These are phyloP conservation scores for Dendrolimus pini DNA, from an alignment of 2,888 invertebrate species.

Conservation along the genomic window DNA sequence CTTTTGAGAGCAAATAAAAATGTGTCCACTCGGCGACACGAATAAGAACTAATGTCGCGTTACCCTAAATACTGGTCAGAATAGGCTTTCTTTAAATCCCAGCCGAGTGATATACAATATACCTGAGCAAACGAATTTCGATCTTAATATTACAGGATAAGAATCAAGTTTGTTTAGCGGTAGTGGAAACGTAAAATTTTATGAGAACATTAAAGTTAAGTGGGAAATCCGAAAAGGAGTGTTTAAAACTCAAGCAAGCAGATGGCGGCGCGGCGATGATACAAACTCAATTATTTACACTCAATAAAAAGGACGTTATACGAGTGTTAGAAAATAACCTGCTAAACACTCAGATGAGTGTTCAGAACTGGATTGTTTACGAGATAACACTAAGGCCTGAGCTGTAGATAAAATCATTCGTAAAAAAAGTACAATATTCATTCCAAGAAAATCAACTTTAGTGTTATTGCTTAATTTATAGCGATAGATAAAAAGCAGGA, in stretches of 20 bases:
- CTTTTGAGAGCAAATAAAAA: constrained; percentile 29
- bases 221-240: constrained; percentile 73
- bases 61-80: constrained; percentile 32
- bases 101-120: constrained; percentile 48
- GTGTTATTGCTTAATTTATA: neutral
- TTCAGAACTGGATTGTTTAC: constrained; percentile 31
- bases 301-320: constrained; percentile 74
- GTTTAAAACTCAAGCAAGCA: constrained; percentile 56
- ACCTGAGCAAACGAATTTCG: constrained; percentile 25
- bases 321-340: constrained; percentile 66
- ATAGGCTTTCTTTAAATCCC: constrained; percentile 50
- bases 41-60: constrained; percentile 42
- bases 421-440: constrained; percentile 3
- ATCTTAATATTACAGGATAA: constrained; percentile 29
- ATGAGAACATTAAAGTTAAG: constrained; percentile 71
- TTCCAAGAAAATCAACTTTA: neutral
- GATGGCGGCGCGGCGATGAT: constrained; percentile 66
- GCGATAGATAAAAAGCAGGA: neutral
- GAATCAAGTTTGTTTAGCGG: constrained; percentile 30
- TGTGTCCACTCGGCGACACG: constrained; percentile 26
- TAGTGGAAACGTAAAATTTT: constrained; percentile 56
- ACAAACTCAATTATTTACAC: constrained; percentile 76
- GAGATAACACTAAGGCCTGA: constrained; percentile 21
- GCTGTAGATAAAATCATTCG: constrained; percentile 6
- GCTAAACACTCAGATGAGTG: constrained; percentile 41